Percentiles rank a stretch among this genome's conserved stretches.
These are phyloP conservation scores for Sarcophaga bullata DNA, from an alignment of 1,140 invertebrate species.

Conservation along the genomic window DNA sequence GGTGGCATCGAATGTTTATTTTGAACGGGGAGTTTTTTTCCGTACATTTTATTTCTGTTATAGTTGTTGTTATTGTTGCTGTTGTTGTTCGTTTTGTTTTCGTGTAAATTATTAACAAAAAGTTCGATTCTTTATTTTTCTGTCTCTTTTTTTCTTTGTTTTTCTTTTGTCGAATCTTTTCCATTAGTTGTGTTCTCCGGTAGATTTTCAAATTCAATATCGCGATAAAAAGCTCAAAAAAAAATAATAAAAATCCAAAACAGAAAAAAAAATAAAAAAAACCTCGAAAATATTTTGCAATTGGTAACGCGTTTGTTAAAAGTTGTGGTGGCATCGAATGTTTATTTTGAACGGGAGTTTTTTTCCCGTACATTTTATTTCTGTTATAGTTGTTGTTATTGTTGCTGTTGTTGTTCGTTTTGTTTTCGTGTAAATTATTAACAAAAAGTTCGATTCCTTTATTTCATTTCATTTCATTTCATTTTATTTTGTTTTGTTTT, in stretches of 20 bases:
- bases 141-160: not conserved
- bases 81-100: not conserved
- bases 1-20: not conserved
- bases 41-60: not conserved
- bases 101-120: slow-evolving; percentile 18
- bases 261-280: not conserved
- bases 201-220: not conserved
- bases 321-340: not conserved
- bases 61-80: not conserved
- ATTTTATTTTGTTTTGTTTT: not conserved
- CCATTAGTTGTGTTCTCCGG: not conserved
- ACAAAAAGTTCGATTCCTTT: not conserved
- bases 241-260: not conserved
- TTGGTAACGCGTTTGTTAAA: not conserved
- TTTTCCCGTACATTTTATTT: not conserved
- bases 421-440: slow-evolving; percentile 18
- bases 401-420: not conserved
- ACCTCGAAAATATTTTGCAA: slow-evolving; percentile 11
- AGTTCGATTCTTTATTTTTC: not conserved
- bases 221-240: too few relatives aligned
- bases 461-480: too few relatives aligned
- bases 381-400: not conserved
- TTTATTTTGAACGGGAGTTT: not conserved
- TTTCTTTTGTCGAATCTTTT: not conserved
- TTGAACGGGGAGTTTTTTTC: too few relatives aligned